A percentile compares a stretch with the other conserved stretches of the same genome.
Conservation (phyloP, 2,888 invertebrate species). For the Plebejus anna region DNA sequence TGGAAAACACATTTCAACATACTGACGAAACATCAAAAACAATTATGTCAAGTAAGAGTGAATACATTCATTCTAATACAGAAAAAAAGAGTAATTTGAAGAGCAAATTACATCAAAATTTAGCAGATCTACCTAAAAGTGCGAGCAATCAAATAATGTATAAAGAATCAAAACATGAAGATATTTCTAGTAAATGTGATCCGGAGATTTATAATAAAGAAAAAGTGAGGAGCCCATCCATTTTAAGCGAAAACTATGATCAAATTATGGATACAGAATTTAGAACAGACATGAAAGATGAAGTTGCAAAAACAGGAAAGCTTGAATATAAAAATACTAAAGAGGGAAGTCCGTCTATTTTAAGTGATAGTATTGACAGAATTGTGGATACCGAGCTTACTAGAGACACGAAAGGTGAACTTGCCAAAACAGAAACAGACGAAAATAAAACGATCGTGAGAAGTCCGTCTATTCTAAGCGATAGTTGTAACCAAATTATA, state of each 20-base stretch:
- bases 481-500: neutral
- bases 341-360: slow-evolving; percentile 1
- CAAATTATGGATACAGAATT: neutral
- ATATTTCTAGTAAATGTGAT: neutral
- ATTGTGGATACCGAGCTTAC: neutral
- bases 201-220: neutral
- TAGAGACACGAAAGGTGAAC: neutral
- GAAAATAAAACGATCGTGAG: neutral
- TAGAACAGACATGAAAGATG: neutral
- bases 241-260: neutral
- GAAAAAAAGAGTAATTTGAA: neutral
- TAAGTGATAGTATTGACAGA: neutral
- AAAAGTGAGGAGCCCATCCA: neutral
- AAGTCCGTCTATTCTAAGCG: neutral
- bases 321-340: neutral
- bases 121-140: neutral
- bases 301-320: neutral
- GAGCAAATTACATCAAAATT: neutral
- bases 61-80: neutral
- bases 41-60: neutral
- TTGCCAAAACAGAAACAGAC: neutral
- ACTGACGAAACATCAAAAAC: neutral
- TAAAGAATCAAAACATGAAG: neutral
- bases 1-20: neutral
- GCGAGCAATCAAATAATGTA: neutral